Evolutionary conservation across 2,888 invertebrate genomes (phyloP), one percentile per base, ranked within the genome.

Genomic region (Xanthorhoe spadicearia): DNA sequence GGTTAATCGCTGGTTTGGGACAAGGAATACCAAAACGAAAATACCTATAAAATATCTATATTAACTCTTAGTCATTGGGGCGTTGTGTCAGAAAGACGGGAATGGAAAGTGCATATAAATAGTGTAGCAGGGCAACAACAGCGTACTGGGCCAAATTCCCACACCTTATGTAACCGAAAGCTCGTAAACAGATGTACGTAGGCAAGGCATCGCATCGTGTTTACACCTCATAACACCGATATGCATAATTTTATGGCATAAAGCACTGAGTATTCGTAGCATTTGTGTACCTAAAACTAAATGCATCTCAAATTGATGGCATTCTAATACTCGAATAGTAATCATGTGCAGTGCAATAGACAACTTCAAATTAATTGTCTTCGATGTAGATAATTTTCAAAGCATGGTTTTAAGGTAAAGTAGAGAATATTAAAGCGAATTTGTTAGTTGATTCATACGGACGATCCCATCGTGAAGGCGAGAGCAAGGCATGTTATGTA

Each of bases 101-200:
- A 85, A 87, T 86, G 88, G 87, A 89, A 89, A 87, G 85, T 85
- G 85, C 79, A 79, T 88, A 89, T 89, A 88, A 90, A 90, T 89
- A 88, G 87, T 84, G 50, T 43, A 63, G 63, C 62, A 64, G 53
- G 63, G 61, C 61, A 69, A 78, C 79, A 81, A 82, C 83, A 82
- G 51, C 78, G 76, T 81, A 83, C 82, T 85, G 83, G 83, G 83
- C 81, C 84, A 82, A 77, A 85, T 90, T 88, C 80, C 32, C 77
- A 72, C 75, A 77, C 76, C 80, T 82, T 82, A 90, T 88, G 87
- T 86, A 90, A 90, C 83, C 66, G 81, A 75, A 77, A 82, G 78
- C 83, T 86, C 86, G 87, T 92, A 92, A 90, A 90, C 90, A 90
- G 85, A 81, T 80, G 80, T 78, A 76, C 75, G 78, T 77, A 67